Base-by-base conservation (phyloP, 2,113 vertebrate species). In the Solenodon paradoxus region DNA sequence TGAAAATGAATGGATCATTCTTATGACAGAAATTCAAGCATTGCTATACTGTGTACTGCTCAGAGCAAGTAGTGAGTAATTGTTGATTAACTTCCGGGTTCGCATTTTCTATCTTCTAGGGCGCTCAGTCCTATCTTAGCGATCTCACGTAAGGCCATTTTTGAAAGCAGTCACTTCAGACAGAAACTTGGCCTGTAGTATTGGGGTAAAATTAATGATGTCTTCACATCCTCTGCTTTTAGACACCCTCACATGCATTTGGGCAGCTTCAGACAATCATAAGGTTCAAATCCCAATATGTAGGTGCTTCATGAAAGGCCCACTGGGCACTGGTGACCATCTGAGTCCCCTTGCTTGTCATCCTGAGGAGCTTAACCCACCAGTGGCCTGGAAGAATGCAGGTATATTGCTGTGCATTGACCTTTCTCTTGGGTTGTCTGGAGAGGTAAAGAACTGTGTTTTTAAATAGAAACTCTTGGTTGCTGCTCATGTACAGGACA, bases 1-100 rank as follows among this genome's bases (percentile, higher is more conserved):
- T 49, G 61, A 28, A 83, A 59, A 75, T 2, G 1, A 30, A 22
- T 15, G 0, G 49, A 42, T n/a, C 16, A 35, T 12, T 38, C 32
- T 71, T 71, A 53, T 49, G 78, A 83, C 2, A 75, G 88, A 55
- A 92, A 84, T 53, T 74, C 40, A 55, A 72, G 28, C 42, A 42
- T 13, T n/a, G 26, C 28, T 28, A 5, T 28, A 5, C 30, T 64
- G 45, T 51, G 20, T 35, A 15, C 20, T 38, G 24, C 30, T n/a
- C 1, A 28, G 17, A 63, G 17, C 0, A 6, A 10, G 35, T 30
- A 59, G n/a, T 57, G 20, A 26, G 64, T 12, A n/a, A 63, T 7
- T 57, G 26, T 30, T 51, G 19, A 63, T 38, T 16, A 19, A 86
- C 12, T 64, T 35, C 47, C 72, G 17, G 59, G 32, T 68, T 91